phyloP scores from a whole-genome alignment of 2,797 vertebrate genomes.

The Rallus crepitans region DNA sequence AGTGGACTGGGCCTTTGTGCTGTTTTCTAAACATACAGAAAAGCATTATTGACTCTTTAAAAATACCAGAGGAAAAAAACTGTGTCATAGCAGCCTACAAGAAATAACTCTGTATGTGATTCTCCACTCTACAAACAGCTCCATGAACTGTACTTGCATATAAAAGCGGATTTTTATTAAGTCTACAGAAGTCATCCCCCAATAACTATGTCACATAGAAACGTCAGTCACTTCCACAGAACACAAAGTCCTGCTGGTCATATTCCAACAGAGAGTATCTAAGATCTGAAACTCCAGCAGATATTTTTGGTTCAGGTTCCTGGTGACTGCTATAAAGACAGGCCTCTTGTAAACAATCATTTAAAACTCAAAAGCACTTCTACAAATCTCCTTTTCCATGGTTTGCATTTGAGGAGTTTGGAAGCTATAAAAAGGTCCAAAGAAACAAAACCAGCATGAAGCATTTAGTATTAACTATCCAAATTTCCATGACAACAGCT shows the following conservation, averaged over 20 bases:
- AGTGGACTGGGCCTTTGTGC: not conserved
- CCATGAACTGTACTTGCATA: not conserved
- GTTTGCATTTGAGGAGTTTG: not conserved
- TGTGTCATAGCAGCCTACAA: not conserved
- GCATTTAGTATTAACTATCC: not conserved
- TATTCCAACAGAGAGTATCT: not conserved
- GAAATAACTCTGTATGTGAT: not conserved
- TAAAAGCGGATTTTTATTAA: not conserved
- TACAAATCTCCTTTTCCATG: conserved; percentile 11
- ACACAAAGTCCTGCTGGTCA: not conserved
- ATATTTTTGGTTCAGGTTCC: not conserved
- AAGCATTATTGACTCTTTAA: not conserved
- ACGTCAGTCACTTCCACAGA: not conserved
- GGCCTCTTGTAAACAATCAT: not conserved
- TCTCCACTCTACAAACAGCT: not conserved
- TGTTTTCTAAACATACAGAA: not conserved
- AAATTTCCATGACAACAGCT: conserved; percentile 17
- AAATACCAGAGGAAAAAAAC: not conserved
- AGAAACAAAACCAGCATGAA: conserved; percentile 47
- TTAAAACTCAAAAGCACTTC: not conserved
- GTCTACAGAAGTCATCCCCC: not conserved
- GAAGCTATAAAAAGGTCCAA: conserved; percentile 13
- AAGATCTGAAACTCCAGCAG: not conserved
- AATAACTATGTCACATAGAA: not conserved
- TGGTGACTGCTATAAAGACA: not conserved